These are phyloP conservation scores for Hypanus sabinus DNA, from an alignment of 2,113 vertebrate genomes.

Conservation along the genomic window DNA sequence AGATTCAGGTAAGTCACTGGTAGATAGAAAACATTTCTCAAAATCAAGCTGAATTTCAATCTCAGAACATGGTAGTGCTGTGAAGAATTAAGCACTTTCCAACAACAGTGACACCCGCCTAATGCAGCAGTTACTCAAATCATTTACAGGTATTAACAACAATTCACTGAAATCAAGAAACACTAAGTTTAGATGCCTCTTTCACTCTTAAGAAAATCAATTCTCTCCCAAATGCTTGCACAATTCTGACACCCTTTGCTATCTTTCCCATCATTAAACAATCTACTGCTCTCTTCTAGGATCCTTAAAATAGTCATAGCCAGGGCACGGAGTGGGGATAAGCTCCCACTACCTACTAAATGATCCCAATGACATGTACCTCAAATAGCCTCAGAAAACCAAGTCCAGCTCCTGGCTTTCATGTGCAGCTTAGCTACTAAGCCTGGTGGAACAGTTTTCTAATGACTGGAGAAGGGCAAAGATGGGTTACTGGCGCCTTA, in stretches of 20 bases:
- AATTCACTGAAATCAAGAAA: not conserved
- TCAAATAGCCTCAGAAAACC: no score
- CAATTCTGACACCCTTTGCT: not conserved
- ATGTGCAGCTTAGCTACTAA: no score
- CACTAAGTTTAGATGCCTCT: not conserved
- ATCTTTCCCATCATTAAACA: not conserved
- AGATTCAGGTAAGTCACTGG: not conserved
- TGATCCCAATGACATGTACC: no score
- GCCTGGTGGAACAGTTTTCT: no score
- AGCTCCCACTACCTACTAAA: no score
- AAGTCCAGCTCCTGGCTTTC: no score
- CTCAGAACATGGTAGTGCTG: not conserved
- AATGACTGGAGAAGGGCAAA: no score
- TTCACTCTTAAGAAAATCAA: not conserved
- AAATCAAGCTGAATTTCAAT: not conserved
- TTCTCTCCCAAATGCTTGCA: not conserved
- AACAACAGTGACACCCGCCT: not conserved
- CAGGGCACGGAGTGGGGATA: no score
- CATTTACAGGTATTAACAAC: not conserved
- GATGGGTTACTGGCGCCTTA: no score
- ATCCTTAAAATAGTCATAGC: no score
- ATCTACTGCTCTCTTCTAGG: not conserved
- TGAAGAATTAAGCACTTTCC: not conserved
- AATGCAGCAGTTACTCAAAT: not conserved
- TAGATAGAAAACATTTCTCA: no score